Conservation (phyloP, 2,113 vertebrate species). For the Thunnus thynnus region DNA sequence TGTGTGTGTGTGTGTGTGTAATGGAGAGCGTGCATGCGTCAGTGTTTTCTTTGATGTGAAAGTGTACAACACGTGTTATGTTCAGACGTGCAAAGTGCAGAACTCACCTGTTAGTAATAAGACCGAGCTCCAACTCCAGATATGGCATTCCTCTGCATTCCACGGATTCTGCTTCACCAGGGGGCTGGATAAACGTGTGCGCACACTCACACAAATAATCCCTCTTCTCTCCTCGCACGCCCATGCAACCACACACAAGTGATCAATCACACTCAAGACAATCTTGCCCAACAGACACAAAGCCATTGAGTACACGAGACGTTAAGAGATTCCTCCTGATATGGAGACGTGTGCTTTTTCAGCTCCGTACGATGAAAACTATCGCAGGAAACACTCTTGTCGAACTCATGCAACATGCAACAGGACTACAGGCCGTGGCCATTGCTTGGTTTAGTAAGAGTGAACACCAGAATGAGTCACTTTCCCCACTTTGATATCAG, state of each 20-base stretch:
- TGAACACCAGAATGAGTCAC: conserved; percentile 5
- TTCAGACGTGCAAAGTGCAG: conserved; percentile 72
- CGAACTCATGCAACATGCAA: conserved; percentile 13
- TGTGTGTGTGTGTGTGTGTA: conserved; percentile 25
- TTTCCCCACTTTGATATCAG: conserved; percentile 16
- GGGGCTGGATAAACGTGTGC: conserved; percentile 77
- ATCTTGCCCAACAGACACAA: conserved; percentile 40
- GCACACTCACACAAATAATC: conserved; percentile 62
- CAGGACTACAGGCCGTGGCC: neutral
- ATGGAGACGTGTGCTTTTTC: conserved; percentile 22
- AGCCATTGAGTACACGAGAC: conserved; percentile 49
- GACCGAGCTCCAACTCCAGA: conserved; percentile 74
- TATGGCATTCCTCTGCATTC: conserved; percentile 85
- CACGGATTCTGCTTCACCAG: conserved; percentile 84
- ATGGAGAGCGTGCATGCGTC: conserved; percentile 14
- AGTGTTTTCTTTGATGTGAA: conserved; percentile 68
- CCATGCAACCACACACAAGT: conserved; percentile 52
- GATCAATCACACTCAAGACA: conserved; percentile 69
- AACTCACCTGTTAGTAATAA: conserved; percentile 89
- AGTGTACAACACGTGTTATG: conserved; percentile 67
- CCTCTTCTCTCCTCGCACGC: conserved; percentile 37
- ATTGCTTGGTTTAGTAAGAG: conserved; percentile 14
- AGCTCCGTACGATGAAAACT: conserved; percentile 29
- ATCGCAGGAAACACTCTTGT: conserved; percentile 24
- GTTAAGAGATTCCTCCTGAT: conserved; percentile 47